phyloP scores from a whole-genome alignment of 2,888 invertebrate genomes.

The Epistrophe eligans region DNA sequence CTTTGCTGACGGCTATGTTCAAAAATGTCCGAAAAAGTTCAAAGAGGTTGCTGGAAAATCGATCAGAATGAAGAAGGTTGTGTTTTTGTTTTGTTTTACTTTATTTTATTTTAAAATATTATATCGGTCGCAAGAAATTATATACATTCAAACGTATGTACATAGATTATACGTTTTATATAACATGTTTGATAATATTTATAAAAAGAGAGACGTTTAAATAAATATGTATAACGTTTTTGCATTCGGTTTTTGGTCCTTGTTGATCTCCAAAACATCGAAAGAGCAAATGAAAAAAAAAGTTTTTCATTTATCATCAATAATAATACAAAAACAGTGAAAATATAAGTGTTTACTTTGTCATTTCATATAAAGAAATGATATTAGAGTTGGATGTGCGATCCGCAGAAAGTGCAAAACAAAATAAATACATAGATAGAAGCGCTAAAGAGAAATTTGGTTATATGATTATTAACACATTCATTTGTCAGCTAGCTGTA shows the following conservation, averaged over 20 bases:
- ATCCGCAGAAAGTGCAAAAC: too few relatives aligned
- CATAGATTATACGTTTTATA: neutral
- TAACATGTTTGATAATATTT: neutral
- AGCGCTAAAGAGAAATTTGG: too few relatives aligned
- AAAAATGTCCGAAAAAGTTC: slow-evolving; percentile 60
- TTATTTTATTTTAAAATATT: neutral
- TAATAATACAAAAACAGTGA: neutral
- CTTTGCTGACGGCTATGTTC: neutral
- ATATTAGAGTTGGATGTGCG: too few relatives aligned
- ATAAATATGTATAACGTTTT: neutral
- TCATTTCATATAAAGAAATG: too few relatives aligned
- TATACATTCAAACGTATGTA: neutral
- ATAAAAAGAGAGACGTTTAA: neutral
- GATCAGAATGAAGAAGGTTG: slow-evolving; percentile 81
- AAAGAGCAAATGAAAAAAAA: neutral
- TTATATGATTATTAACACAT: too few relatives aligned
- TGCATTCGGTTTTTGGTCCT: neutral
- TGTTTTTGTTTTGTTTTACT: neutral
- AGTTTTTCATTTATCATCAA: neutral
- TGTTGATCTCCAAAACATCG: neutral
- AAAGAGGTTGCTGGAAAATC: slow-evolving; percentile 82
- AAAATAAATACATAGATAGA: too few relatives aligned
- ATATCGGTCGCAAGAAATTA: neutral
- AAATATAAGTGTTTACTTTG: too few relatives aligned
- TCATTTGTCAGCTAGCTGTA: too few relatives aligned